Evolutionary conservation across 2,888 invertebrate species (phyloP).

Genomic region (Stenodera caucasica): DNA sequence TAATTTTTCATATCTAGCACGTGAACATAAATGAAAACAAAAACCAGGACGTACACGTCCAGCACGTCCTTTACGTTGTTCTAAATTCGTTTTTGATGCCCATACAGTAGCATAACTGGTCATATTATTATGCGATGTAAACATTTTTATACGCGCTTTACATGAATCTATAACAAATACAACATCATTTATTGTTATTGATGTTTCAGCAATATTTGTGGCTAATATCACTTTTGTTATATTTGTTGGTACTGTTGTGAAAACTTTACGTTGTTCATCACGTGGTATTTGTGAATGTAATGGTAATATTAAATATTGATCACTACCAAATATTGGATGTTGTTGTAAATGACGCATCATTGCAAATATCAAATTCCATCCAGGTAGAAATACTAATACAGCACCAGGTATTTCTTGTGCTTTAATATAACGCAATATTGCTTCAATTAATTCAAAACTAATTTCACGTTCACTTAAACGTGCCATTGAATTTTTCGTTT

Average conservation of each 20-base stretch:
- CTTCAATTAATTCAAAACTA: conserved; percentile 90
- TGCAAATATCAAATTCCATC: conserved; percentile 96
- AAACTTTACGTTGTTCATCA: conserved; percentile 93
- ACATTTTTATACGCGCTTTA: conserved; percentile 96
- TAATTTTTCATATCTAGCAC: conserved; percentile 66
- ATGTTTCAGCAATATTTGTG: conserved; percentile 98
- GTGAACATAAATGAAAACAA: conserved; percentile 90
- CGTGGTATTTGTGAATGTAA: conserved; percentile 97
- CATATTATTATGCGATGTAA: conserved; percentile 98
- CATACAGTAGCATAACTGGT: conserved; percentile 97
- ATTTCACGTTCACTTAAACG: conserved; percentile 87
- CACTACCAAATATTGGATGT: conserved; percentile 63
- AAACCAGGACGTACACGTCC: conserved; percentile 93
- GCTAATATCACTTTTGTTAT: conserved; percentile 93
- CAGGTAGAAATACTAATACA: conserved; percentile 90
- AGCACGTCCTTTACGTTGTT: conserved; percentile 90
- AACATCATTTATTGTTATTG: conserved; percentile 97
- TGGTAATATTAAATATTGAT: conserved; percentile 78
- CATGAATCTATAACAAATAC: conserved; percentile 97
- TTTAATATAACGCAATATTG: conserved; percentile 69
- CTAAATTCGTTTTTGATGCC: conserved; percentile 93
- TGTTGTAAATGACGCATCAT: conserved; percentile 82
- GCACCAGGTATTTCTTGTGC: conserved; percentile 72
- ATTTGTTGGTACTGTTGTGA: conserved; percentile 79
- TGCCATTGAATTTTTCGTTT: conserved; percentile 71